Evolutionary conservation across 2,113 vertebrate species (phyloP).

Genomic region (Lophura nycthemera): DNA sequence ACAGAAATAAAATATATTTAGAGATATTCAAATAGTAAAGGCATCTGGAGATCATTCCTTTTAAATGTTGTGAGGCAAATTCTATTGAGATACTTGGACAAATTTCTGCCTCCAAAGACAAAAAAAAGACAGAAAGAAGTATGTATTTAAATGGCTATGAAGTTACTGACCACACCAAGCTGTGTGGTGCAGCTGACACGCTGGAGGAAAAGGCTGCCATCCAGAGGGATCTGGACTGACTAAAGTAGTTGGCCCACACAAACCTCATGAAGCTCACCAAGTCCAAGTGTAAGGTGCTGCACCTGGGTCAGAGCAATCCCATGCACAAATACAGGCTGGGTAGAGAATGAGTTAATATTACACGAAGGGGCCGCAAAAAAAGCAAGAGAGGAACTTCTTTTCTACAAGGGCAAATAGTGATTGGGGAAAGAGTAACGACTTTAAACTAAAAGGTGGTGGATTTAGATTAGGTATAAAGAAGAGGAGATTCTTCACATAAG

Average conservation of each 20-base stretch:
- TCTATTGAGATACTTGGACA: not conserved
- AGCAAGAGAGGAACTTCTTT: not conserved
- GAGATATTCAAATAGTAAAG: not conserved
- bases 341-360: not conserved
- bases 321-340: not conserved
- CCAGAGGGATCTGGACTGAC: not conserved
- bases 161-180: not conserved
- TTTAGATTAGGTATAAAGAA: not conserved
- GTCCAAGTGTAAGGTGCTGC: not conserved
- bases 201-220: not conserved
- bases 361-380: not conserved
- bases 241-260: not conserved
- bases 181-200: not conserved
- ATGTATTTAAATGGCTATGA: not conserved
- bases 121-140: not conserved
- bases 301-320: not conserved
- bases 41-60: not conserved
- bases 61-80: not conserved
- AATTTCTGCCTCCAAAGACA: not conserved
- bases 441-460: not conserved
- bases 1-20: slow-evolving; percentile 1
- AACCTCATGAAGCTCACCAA: not conserved
- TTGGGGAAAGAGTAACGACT: not conserved
- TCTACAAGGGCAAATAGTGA: not conserved
- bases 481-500: not conserved